Evolutionary conservation across 2,888 invertebrate genomes (phyloP).

Genomic region (Eubasilissa splendida): DNA sequence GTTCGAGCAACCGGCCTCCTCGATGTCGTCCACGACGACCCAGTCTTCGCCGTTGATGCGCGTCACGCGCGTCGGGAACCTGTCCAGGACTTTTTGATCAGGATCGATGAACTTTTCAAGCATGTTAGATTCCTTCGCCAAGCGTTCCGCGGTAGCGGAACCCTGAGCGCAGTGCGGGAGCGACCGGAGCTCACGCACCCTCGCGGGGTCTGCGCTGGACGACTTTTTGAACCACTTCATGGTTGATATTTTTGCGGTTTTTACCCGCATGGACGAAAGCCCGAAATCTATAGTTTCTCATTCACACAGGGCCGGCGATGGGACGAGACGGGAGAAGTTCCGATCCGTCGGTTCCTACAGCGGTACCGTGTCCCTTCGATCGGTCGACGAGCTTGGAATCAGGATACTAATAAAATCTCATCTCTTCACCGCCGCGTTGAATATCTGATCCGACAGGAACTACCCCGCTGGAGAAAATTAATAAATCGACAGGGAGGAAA

Average conservation of each 20-base stretch:
- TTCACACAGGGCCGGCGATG: conserved; percentile 63
- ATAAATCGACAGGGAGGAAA: too few relatives aligned
- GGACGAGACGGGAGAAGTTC: neutral
- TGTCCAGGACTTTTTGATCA: neutral
- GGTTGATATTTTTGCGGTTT: conserved; percentile 74
- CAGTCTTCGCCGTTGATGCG: conserved; percentile 49
- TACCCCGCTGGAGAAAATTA: too few relatives aligned
- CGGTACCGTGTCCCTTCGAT: neutral
- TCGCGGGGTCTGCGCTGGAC: conserved; percentile 74
- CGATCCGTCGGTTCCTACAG: neutral
- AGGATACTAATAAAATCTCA: too few relatives aligned
- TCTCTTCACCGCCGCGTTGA: too few relatives aligned
- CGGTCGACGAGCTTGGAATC: neutral
- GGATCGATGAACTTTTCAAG: conserved; percentile 47
- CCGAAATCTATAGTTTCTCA: conserved; percentile 76
- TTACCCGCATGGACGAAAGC: conserved; percentile 76
- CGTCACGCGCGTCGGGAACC: conserved; percentile 35
- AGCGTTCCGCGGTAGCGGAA: conserved; percentile 34
- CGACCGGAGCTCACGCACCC: conserved; percentile 59
- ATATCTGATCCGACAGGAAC: too few relatives aligned
- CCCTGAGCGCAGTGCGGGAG: conserved; percentile 18
- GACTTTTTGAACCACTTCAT: conserved; percentile 80
- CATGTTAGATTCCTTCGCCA: conserved; percentile 40
- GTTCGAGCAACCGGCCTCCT: conserved; percentile 6
- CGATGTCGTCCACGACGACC: conserved; percentile 48